Base-by-base conservation (phyloP, 2,113 vertebrate genomes). In the Tricholaema leucomelas region DNA sequence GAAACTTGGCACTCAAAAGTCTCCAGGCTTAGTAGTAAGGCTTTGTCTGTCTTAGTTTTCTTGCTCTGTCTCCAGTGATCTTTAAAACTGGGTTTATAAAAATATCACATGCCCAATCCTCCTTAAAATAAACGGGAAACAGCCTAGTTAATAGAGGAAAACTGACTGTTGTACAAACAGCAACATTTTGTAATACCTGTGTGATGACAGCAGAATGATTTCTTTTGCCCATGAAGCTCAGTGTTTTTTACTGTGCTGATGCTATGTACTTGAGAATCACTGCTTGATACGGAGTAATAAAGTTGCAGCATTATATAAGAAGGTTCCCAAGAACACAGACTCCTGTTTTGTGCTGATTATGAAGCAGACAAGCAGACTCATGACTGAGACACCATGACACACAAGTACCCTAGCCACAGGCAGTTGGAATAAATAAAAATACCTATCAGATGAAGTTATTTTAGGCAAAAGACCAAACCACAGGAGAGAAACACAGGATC, bases 21-120 rank as follows among this genome's bases (percentile, higher is more conserved):
- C 64, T 77, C 90, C 35, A 85, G 33, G 18, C 58, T 54, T 75
- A 72, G 61, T 21, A 88, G 81, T 63, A 91, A 92, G 42, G 25
- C 61, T 81, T 81, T 23, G 56, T 78, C 58, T 16, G 87, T 61
- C 52, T 73, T 65, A 73, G 65, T 40, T 70, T 59, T 58, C 25
- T 36, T 84, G 73, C 78, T 93, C 75, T 79, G 74, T 61, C 82
- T 84, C 64, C 25, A 61, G n/a, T 40, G 59, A 90, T 67, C 93
- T 92, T 95, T 82, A 91, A 93, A 93, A 95, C 95, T 75, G 88
- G 61, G 27, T 75, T 94, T 94, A 94, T 69, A 91, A 44, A 44
- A 44, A 18, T 44, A 44, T 44, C 42, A 44, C 42, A 44, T 44
- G 42, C 17, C 42, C 42, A 44, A 44, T 44, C 42, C 42, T 44